Evolutionary conservation across 64 coral and sea anemone genomes (phyloP).

Genomic region (Actinia tenebrosa): DNA sequence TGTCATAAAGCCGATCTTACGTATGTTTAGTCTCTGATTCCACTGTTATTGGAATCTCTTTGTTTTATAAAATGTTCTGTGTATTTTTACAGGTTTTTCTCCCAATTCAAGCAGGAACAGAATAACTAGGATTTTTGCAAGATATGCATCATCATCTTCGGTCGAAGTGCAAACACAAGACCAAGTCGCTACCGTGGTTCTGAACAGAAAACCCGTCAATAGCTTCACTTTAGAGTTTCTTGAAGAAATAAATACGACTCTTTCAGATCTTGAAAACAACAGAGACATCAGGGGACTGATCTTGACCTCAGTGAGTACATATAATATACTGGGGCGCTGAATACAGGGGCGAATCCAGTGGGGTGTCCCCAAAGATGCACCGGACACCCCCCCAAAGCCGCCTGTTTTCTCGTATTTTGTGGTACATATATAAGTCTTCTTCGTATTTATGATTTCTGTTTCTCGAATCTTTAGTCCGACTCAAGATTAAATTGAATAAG

Average conservation of each 20-base stretch:
- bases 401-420: too few species aligned
- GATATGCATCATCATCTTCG: constrained; percentile 32
- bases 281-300: constrained; percentile 56
- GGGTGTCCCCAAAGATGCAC: too few species aligned
- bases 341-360: too few species aligned
- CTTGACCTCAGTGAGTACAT: constrained; percentile 66
- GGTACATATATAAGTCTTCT: too few species aligned
- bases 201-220: constrained; percentile 72
- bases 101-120: background rate
- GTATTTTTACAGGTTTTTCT: background rate
- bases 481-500: too few species aligned
- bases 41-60: background rate
- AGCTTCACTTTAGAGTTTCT: constrained; percentile 88
- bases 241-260: constrained; percentile 57
- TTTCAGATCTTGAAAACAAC: constrained; percentile 59
- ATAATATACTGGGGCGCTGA: too few species aligned
- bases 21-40: background rate
- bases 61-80: background rate
- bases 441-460: too few species aligned
- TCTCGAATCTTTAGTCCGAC: too few species aligned
- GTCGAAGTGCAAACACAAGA: constrained; percentile 54
- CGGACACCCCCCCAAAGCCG: too few species aligned
- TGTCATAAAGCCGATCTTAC: background rate
- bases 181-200: constrained; percentile 44
- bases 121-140: background rate